Conservation (phyloP, 1,140 invertebrate genomes). For the Gryllus bimaculatus region DNA sequence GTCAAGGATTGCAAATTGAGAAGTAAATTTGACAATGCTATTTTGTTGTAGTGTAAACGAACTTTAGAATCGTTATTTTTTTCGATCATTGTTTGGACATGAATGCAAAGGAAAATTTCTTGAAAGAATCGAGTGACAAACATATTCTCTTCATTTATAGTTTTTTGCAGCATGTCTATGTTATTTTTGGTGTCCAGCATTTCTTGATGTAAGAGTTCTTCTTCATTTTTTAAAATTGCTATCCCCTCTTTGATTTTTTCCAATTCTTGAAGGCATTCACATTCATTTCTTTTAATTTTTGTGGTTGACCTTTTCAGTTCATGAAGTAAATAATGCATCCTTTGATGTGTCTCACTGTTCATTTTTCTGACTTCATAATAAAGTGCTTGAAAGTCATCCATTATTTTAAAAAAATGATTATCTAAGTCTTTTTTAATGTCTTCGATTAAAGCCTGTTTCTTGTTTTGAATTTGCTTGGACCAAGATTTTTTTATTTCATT, state of each 20-base stretch:
- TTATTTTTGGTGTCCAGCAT: neutral
- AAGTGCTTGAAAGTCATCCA: neutral
- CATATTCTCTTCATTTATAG: neutral
- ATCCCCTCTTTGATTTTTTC: neutral
- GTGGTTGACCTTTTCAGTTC: neutral
- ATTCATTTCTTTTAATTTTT: neutral
- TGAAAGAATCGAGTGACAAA: neutral
- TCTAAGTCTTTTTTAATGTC: neutral
- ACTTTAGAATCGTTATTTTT: neutral
- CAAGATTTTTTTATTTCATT: neutral
- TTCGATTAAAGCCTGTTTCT: neutral
- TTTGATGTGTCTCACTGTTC: neutral
- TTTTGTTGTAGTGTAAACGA: neutral
- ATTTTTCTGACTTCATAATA: neutral
- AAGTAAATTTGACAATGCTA: neutral
- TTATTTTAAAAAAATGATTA: neutral
- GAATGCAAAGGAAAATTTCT: neutral
- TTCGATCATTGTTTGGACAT: neutral
- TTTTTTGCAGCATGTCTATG: neutral
- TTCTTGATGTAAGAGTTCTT: neutral
- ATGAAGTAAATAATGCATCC: neutral
- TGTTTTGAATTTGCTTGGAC: neutral
- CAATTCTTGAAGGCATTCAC: neutral
- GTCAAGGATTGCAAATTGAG: neutral
- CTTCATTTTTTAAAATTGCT: neutral